These are phyloP conservation scores for Misgurnus mizolepis DNA, from an alignment of 2,113 vertebrate species.

Conservation along the genomic window DNA sequence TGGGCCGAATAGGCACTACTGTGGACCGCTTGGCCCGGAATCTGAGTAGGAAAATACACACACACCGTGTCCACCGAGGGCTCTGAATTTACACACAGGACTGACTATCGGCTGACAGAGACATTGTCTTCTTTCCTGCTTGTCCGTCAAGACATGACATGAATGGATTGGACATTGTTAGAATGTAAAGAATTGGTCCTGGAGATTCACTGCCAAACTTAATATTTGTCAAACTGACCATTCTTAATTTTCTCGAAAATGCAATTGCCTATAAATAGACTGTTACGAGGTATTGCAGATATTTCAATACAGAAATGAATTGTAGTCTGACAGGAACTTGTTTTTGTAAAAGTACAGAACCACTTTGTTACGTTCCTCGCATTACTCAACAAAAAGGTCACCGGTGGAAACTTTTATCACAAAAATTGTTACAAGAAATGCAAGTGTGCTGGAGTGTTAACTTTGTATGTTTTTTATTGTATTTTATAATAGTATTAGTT, in stretches of 20 bases:
- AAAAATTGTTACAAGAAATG: constrained; percentile 4
- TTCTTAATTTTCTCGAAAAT: neutral
- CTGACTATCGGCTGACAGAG: neutral
- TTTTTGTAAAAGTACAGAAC: too few relatives aligned
- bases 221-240: neutral
- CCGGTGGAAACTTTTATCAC: neutral
- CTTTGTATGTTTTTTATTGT: neutral
- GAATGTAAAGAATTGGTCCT: neutral
- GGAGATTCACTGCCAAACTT: neutral
- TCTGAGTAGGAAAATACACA: constrained; percentile 73
- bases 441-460: neutral
- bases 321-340: too few relatives aligned
- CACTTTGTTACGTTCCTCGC: neutral
- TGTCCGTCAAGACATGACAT: too few relatives aligned
- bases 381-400: neutral
- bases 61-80: constrained; percentile 53
- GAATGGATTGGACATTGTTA: too few relatives aligned
- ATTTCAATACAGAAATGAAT: too few relatives aligned
- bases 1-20: constrained; percentile 69
- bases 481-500: neutral
- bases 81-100: constrained; percentile 28
- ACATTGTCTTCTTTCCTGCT: neutral
- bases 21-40: constrained; percentile 74
- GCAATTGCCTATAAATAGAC: neutral
- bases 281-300: too few relatives aligned